These are phyloP conservation scores for Grantiella picta DNA, from an alignment of 2,113 vertebrate genomes.

Conservation along the genomic window DNA sequence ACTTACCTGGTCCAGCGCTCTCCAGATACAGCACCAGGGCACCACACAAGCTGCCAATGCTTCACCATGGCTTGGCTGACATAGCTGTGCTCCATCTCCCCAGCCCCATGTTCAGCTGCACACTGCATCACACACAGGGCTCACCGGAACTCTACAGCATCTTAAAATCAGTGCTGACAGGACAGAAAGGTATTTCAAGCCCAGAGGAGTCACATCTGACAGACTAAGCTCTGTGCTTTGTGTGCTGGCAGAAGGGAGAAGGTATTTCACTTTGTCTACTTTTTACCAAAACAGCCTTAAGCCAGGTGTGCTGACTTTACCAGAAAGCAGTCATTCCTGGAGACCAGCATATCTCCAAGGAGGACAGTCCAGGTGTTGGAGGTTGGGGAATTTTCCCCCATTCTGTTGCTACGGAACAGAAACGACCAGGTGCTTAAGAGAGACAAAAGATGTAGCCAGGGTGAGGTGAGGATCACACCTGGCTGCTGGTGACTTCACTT, in stretches of 20 bases:
- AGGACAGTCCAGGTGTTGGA: background rate
- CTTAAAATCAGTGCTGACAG: background rate
- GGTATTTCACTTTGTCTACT: background rate
- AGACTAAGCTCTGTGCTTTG: background rate
- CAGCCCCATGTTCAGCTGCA: accelerated
- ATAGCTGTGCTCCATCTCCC: background rate
- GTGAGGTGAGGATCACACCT: too few species aligned
- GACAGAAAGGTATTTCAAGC: background rate
- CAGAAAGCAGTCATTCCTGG: background rate
- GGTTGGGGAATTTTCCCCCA: too few species aligned
- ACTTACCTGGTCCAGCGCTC: background rate
- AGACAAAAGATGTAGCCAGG: too few species aligned
- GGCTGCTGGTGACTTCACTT: too few species aligned
- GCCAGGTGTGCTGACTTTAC: background rate
- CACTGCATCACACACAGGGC: background rate
- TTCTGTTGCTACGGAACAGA: too few species aligned
- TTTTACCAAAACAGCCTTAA: background rate
- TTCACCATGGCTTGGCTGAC: background rate
- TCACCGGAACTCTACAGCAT: background rate
- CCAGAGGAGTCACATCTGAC: background rate
- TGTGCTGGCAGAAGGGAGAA: background rate
- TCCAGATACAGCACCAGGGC: background rate
- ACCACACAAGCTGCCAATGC: accelerated
- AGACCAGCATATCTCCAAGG: background rate
- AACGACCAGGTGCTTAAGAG: too few species aligned